Base-by-base conservation (phyloP, 2,888 invertebrate species). In the Dendrolimus houi region DNA sequence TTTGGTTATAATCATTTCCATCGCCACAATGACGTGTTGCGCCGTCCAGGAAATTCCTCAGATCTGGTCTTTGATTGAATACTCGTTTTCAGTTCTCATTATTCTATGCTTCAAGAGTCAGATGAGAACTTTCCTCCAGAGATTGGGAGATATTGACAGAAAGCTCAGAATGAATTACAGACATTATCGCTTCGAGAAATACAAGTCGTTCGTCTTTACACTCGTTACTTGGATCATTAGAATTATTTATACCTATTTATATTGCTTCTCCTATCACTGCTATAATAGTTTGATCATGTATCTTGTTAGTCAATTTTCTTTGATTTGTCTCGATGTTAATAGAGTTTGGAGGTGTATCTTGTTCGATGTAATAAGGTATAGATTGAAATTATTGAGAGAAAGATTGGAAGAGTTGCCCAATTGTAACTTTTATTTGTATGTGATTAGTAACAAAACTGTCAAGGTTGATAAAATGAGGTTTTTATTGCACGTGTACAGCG, bases 291-390 rank as follows among this genome's bases (percentile, higher is more conserved):
- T 81, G 0, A 1, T 14, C 9, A 58, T 75, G 1, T 87, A 74
- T 58, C 10, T 74, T 0, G 60, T 87, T 0, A 78, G 77, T 55
- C 69, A 79, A 41, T 69, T 79, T n/a, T 77, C 81, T 1, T 68
- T 83, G 1, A 61, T 85, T 7, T 78, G 83, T 12, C 70, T 89
- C 10, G 88, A 89, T 67, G 62, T 84, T 3, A 84, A 79, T 64
- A 69, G 88, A 60, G 80, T 85, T 0, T 88, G 87, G 88, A 71
- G 89, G 52, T 85, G 79, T 58, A 64, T 79, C 12, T 52, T 88
- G 12, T 80, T 85, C 54, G 81, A 87, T 62, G 67, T 75, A 9
- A 66, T 87, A 13, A 71, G 86, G 41, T 78, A 77, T 62, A 75
- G 89, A 52, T 68, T 89, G 41, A 79, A 72, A 55, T 63, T 81